Evolutionary conservation across 1,140 invertebrate genomes (phyloP).

Genomic region (Drosophila funebris): DNA sequence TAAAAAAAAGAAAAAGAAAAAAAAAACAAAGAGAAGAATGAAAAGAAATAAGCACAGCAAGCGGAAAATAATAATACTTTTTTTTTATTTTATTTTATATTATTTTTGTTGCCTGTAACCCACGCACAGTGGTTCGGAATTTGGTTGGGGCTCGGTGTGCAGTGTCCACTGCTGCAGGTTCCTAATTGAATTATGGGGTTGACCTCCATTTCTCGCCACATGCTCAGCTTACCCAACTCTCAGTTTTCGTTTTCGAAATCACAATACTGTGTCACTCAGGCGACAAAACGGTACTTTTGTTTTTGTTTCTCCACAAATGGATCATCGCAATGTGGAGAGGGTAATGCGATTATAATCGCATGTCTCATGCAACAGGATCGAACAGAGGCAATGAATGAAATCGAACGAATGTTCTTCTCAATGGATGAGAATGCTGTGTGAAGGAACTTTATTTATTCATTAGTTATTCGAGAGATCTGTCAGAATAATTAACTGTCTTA

Average conservation of each 20-base stretch:
- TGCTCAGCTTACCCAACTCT: conserved; percentile 25
- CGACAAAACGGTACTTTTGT: conserved; percentile 62
- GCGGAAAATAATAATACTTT: conserved; percentile 39
- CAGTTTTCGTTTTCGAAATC: conserved; percentile 69
- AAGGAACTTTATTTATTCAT: too few species aligned
- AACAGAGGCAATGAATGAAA: conserved; percentile 70
- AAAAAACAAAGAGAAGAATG: conserved; percentile 15
- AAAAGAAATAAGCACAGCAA: conserved; percentile 40
- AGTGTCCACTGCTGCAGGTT: conserved; percentile 69
- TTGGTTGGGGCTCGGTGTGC: conserved; percentile 45
- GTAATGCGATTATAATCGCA: conserved; percentile 23
- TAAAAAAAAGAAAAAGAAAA: background rate
- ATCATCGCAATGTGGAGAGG: conserved; percentile 3
- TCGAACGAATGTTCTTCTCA: conserved; percentile 56
- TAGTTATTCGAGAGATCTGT: background rate
- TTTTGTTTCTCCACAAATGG: background rate
- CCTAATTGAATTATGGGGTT: conserved; percentile 78
- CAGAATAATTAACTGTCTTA: background rate
- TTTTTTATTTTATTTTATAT: conserved; percentile 6
- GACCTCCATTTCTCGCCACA: conserved; percentile 66
- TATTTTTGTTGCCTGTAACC: conserved; percentile 38
- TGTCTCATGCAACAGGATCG: conserved; percentile 44
- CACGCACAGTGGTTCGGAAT: conserved; percentile 73
- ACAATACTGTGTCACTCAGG: conserved; percentile 62
- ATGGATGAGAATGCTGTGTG: background rate